These are phyloP conservation scores for Rhincodon typus DNA, from an alignment of 2,797 vertebrate genomes.

Conservation along the genomic window DNA sequence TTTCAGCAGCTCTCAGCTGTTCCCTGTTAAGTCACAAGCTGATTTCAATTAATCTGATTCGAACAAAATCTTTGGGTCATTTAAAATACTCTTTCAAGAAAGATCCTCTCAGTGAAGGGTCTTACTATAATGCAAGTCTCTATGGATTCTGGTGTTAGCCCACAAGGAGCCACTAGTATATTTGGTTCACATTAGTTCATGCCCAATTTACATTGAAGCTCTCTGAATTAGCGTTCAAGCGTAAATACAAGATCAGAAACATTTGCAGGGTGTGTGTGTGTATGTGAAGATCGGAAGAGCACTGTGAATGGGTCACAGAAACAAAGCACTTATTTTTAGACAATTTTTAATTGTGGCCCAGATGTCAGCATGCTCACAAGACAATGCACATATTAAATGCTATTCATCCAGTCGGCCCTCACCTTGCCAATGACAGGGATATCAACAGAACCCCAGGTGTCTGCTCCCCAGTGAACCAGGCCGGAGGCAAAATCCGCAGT, in stretches of 20 bases:
- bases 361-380: slow-evolving; percentile 21
- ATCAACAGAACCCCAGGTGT: slow-evolving; percentile 78
- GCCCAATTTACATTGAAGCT: slow-evolving; percentile 29
- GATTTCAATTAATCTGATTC: slow-evolving; percentile 56
- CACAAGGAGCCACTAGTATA: slow-evolving; percentile 51
- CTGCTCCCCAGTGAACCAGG: slow-evolving; percentile 66
- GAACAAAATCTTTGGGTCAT: slow-evolving; percentile 49
- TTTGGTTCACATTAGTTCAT: slow-evolving; percentile 21
- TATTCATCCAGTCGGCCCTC: slow-evolving; percentile 46
- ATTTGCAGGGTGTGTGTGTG: slow-evolving; percentile 43
- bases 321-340: slow-evolving; percentile 32
- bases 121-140: slow-evolving; percentile 53
- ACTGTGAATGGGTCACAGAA: slow-evolving; percentile 28
- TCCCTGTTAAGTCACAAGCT: slow-evolving; percentile 42
- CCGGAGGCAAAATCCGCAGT: slow-evolving; percentile 74
- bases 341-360: slow-evolving; percentile 36
- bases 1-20: neutral
- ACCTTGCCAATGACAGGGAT: slow-evolving; percentile 74
- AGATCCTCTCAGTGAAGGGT: slow-evolving; percentile 52
- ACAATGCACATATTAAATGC: slow-evolving; percentile 43
- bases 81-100: slow-evolving; percentile 54
- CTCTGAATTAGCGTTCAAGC: slow-evolving; percentile 15
- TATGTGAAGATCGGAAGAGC: neutral
- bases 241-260: slow-evolving; percentile 32
- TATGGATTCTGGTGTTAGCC: slow-evolving; percentile 55